These are phyloP conservation scores for Palythoa heliodiscus DNA, from an alignment of 92 coral and sea anemone species.

Conservation along the genomic window DNA sequence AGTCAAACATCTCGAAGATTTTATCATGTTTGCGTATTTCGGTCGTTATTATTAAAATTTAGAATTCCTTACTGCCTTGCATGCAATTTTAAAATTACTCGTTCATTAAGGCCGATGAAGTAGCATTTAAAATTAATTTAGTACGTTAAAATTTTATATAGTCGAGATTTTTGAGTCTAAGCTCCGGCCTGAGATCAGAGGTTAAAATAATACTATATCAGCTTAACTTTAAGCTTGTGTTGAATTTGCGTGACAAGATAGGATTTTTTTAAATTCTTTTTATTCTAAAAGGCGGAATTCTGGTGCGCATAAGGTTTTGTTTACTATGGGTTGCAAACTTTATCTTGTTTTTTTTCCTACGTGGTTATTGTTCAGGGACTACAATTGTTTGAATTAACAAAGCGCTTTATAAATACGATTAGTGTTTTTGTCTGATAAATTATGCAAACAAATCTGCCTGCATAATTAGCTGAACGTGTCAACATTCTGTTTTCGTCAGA, in stretches of 20 bases:
- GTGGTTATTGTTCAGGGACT: neutral
- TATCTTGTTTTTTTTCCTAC: neutral
- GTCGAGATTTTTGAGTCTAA: neutral
- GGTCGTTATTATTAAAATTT: neutral
- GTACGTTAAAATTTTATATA: neutral
- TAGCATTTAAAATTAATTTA: neutral
- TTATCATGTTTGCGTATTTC: neutral
- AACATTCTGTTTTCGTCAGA: neutral
- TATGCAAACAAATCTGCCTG: neutral
- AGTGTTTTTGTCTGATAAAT: neutral
- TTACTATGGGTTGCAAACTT: neutral
- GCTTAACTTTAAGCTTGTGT: neutral
- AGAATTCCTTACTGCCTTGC: neutral
- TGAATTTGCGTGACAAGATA: neutral
- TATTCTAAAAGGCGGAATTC: neutral
- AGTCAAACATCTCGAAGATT: neutral
- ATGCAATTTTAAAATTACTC: neutral
- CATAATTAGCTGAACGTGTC: neutral
- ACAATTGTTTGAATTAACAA: slow-evolving; percentile 1
- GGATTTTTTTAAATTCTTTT: neutral
- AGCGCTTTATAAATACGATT: neutral
- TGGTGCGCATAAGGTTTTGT: neutral
- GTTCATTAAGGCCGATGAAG: neutral
- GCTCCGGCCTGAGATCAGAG: neutral
- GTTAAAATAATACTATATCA: neutral